These are phyloP conservation scores for Scolopax rusticola DNA, from an alignment of 2,797 vertebrate genomes.

Conservation along the genomic window DNA sequence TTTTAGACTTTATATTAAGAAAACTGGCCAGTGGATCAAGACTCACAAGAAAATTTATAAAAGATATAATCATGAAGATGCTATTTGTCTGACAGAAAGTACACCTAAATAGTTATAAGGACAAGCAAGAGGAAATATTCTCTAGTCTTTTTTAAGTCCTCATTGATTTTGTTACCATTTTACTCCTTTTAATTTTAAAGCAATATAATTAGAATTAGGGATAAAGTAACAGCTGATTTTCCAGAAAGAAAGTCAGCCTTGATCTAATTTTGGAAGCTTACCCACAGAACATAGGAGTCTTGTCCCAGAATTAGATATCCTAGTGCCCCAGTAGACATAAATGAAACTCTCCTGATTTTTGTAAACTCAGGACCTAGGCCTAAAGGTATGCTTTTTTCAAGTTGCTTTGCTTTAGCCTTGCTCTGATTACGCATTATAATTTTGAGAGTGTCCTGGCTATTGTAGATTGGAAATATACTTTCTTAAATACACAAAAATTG, in stretches of 20 bases:
- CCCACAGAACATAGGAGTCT: accelerated
- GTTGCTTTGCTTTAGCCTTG: not conserved
- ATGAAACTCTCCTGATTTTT: not conserved
- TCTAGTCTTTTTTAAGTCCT: not conserved
- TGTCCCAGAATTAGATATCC: not conserved
- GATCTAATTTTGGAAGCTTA: not conserved
- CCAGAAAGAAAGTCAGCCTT: not conserved
- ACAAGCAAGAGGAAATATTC: not conserved
- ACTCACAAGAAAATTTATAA: not conserved
- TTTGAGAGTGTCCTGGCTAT: not conserved
- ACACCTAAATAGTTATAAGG: accelerated
- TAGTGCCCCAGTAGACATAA: not conserved
- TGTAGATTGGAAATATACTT: not conserved
- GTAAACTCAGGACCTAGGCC: not conserved
- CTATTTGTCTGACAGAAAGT: not conserved
- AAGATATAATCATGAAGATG: not conserved
- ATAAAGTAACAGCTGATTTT: not conserved
- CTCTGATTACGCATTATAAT: not conserved
- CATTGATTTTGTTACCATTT: not conserved
- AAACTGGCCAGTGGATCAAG: not conserved
- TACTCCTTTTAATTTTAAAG: not conserved
- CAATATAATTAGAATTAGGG: not conserved
- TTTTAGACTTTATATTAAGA: not conserved
- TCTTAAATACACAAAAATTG: not conserved
- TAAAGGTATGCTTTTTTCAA: not conserved